Evolutionary conservation across 2,888 invertebrate genomes (phyloP), one percentile per base, ranked within the genome.

Genomic region (Dromius quadrimaculatus): DNA sequence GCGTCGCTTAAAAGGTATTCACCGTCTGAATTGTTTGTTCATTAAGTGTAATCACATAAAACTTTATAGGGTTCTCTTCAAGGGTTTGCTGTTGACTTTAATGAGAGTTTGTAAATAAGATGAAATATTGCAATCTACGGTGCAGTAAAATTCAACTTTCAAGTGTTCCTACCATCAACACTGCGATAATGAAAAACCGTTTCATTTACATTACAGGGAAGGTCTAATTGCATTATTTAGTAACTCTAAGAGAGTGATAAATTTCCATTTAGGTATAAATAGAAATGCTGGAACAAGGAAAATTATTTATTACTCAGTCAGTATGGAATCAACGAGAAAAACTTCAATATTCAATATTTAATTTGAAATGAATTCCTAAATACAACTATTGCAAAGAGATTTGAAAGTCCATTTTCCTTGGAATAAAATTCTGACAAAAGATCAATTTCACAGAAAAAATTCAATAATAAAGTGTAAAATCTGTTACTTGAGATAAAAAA

Each of bases 31-130:
- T n/a, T n/a, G n/a, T n/a, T n/a, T n/a, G 23, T 11, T 54, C 28
- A 54, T 32, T 28, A 54, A 54, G 50, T 13, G 50, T 54, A 54
- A 54, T 54, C 28, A 28, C 23, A 15, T 32, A 54, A 50, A 54
- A 11, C 50, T 54, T 28, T 54, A 54, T 28, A 54, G 50, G 50
- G 50, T 23, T 20, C 22, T 1, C 19, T 54, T 15, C 9, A 54
- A 54, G 50, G 19, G 50, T 54, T 28, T 54, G 50, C 3, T 54
- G 50, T 54, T 54, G 50, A 54, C 50, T 54, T 28, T 54, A 54
- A 54, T 54, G 50, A 28, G 19, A 54, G 15, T 54, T 54, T 13
- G 50, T 28, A 54, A 54, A 54, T 23, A n/a, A 54, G 50, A 54
- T 54, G 50, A 54, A 54, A 54, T 54, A 54, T 54, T 54, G 28